These are phyloP conservation scores for Drosophila nigrodunni DNA, from an alignment of 1,140 invertebrate species.

Conservation along the genomic window DNA sequence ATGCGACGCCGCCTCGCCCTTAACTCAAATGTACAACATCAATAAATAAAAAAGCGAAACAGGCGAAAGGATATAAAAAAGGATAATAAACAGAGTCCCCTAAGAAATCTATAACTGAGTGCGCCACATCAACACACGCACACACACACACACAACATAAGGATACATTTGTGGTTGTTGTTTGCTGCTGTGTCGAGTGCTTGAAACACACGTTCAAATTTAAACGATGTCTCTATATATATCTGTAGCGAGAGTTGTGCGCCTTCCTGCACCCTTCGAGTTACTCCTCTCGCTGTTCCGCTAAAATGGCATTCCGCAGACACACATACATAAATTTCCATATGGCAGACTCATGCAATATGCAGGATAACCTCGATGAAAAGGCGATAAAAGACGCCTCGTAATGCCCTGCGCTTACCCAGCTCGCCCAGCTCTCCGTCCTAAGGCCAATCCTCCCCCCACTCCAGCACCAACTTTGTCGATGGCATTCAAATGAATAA, in stretches of 20 bases:
- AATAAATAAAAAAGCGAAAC: constrained; percentile 70
- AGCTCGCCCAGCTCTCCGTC: not conserved
- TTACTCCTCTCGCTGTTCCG: not conserved
- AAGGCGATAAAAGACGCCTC: constrained; percentile 78
- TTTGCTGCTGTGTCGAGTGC: constrained; percentile 30
- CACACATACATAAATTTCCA: constrained; percentile 67
- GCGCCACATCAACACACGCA: constrained; percentile 61
- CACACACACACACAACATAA: constrained; percentile 50
- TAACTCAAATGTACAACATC: constrained; percentile 82
- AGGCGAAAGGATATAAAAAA: constrained; percentile 74
- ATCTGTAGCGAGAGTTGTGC: not conserved
- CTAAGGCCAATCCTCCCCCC: not conserved
- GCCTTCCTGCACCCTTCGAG: not conserved
- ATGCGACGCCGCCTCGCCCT: constrained; percentile 71
- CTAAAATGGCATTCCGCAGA: constrained; percentile 1
- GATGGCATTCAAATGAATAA: constrained; percentile 73
- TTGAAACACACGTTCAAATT: constrained; percentile 73
- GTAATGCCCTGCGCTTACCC: constrained; percentile 44
- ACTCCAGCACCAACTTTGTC: constrained; percentile 19
- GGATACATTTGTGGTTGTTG: constrained; percentile 65
- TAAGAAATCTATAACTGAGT: constrained; percentile 81
- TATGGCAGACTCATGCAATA: constrained; percentile 80
- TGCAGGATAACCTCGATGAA: constrained; percentile 79
- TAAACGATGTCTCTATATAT: constrained; percentile 61
- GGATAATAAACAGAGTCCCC: constrained; percentile 80